Conservation (phyloP, 2,888 invertebrate genomes). For the Pollenia amentaria region DNA sequence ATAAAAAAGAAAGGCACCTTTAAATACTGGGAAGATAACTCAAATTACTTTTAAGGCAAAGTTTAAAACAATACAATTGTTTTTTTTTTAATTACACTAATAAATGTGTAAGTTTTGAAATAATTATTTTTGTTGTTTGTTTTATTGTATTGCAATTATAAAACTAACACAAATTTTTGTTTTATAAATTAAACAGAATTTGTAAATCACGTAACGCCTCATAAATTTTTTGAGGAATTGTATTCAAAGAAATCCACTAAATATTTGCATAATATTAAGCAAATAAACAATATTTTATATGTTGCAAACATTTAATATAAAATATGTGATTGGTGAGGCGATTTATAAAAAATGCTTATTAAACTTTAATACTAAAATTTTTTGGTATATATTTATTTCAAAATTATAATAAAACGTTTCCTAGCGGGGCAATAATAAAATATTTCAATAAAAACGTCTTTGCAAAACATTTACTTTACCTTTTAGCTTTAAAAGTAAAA, state of each 20-base stretch:
- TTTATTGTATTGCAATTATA: conserved; percentile 29
- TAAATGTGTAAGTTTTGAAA: conserved; percentile 12
- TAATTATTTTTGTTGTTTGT: conserved; percentile 19
- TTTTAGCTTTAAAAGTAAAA: too few species aligned
- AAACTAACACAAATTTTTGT: conserved; percentile 36
- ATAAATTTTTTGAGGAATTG: conserved; percentile 55
- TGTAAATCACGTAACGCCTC: conserved; percentile 65
- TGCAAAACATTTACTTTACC: too few species aligned
- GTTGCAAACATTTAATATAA: conserved; percentile 35
- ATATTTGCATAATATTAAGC: conserved; percentile 56
- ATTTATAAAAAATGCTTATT: neutral
- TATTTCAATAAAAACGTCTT: too few species aligned
- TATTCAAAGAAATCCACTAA: conserved; percentile 16
- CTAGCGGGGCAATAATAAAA: too few species aligned
- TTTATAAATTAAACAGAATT: conserved; percentile 57
- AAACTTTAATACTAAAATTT: too few species aligned
- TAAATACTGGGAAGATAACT: conserved; percentile 38
- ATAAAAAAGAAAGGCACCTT: conserved; percentile 38
- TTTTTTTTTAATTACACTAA: conserved; percentile 25
- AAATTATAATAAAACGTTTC: too few species aligned
- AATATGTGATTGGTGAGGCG: conserved; percentile 49
- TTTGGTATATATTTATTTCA: too few species aligned
- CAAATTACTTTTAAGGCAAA: neutral
- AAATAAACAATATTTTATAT: neutral
- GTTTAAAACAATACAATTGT: conserved; percentile 32